Conservation (phyloP, 2,888 invertebrate genomes). For the Himalopsyche kuldschensis region DNA sequence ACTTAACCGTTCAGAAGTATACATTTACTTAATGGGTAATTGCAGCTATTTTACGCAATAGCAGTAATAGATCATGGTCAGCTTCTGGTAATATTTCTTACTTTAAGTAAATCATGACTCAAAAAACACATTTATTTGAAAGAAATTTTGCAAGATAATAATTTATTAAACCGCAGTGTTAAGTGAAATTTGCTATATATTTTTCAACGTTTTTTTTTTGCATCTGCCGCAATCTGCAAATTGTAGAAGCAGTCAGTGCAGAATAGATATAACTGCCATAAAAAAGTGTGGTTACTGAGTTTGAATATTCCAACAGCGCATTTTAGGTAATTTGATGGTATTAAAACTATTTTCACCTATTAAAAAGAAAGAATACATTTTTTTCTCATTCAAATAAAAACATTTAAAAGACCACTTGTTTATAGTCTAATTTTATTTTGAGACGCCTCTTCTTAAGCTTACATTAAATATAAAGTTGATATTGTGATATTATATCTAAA, state of each 20-base stretch:
- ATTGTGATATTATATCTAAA: too few relatives aligned
- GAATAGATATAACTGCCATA: too few relatives aligned
- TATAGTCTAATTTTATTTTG: too few relatives aligned
- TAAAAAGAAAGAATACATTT: too few relatives aligned
- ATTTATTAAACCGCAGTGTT: neutral
- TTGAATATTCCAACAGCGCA: too few relatives aligned
- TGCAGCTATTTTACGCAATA: neutral
- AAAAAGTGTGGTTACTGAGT: too few relatives aligned
- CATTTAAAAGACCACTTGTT: too few relatives aligned
- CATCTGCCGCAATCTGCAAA: neutral
- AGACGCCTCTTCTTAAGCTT: too few relatives aligned
- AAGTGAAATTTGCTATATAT: neutral
- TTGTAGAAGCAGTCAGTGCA: neutral
- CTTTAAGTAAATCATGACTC: neutral
- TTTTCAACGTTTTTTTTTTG: neutral
- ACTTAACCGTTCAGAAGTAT: neutral
- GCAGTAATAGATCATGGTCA: neutral
- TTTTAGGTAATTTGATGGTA: too few relatives aligned
- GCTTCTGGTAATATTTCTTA: neutral
- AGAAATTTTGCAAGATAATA: neutral
- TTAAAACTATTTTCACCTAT: too few relatives aligned
- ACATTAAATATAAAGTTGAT: too few relatives aligned
- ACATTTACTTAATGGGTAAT: neutral
- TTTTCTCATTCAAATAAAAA: too few relatives aligned
- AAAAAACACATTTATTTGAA: neutral